Evolutionary conservation across 1,140 invertebrate species (phyloP).

Genomic region (Drosophila quadrilineata): DNA sequence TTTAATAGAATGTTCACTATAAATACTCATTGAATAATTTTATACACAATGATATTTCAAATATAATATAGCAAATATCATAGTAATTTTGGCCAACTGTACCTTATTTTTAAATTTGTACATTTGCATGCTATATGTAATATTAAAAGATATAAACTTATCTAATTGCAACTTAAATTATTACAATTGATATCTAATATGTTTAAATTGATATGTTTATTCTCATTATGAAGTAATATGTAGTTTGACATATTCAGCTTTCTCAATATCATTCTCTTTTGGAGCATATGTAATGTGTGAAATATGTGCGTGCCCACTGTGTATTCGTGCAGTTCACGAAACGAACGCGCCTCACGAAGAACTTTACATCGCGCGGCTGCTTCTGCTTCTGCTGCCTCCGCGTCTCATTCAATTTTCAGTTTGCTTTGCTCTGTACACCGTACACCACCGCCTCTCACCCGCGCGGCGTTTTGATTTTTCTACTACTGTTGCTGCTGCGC

Average conservation of each 20-base stretch:
- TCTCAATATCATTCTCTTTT: background rate
- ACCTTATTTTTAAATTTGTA: too few relatives aligned
- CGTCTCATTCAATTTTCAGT: constrained; percentile 70
- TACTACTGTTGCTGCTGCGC: constrained; percentile 68
- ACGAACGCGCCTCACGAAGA: constrained; percentile 57
- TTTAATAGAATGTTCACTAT: background rate
- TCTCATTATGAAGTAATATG: too few relatives aligned
- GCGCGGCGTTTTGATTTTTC: constrained; percentile 77
- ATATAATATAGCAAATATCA: background rate
- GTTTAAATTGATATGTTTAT: too few relatives aligned
- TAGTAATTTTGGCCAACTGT: background rate
- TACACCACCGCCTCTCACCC: constrained; percentile 75
- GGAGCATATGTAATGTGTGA: background rate
- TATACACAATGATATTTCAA: background rate
- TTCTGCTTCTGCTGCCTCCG: constrained; percentile 65
- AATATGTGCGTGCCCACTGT: constrained; percentile 18
- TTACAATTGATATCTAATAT: too few relatives aligned
- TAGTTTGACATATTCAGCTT: too few relatives aligned
- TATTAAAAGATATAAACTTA: too few relatives aligned
- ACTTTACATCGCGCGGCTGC: constrained; percentile 59
- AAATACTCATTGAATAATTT: background rate
- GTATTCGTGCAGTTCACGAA: constrained; percentile 41
- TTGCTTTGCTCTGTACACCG: constrained; percentile 68
- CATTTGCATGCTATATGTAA: too few relatives aligned
- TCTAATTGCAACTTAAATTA: too few relatives aligned